Percentiles rank a stretch among this genome's conserved stretches.
Conservation (phyloP, 2,888 invertebrate species). For the Graphium colonna region DNA sequence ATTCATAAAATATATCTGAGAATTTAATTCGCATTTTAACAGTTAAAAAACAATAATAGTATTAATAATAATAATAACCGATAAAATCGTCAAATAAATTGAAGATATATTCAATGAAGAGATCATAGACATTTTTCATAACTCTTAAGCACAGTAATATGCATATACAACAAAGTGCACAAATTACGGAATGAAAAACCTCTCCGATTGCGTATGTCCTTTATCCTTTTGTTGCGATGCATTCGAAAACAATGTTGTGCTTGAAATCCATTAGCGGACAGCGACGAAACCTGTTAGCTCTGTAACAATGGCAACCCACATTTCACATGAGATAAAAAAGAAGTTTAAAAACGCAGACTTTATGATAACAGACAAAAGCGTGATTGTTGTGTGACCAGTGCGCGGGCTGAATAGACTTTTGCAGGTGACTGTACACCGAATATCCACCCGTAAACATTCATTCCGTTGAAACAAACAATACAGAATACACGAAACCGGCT, state of each 20-base stretch:
- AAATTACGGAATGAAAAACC: conserved; percentile 40
- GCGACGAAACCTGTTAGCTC: conserved; percentile 49
- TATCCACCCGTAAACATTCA: conserved; percentile 47
- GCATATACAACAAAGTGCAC: too few relatives aligned
- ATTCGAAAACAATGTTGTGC: conserved; percentile 66
- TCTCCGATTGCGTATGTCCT: conserved; percentile 45
- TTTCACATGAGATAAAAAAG: neutral
- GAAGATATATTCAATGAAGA: too few relatives aligned
- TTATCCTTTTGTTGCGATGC: conserved; percentile 52
- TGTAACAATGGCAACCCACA: conserved; percentile 32
- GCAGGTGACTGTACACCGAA: conserved; percentile 38
- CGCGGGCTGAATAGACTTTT: conserved; percentile 1
- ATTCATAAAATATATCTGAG: too few relatives aligned
- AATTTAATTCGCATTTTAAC: too few relatives aligned
- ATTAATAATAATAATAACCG: too few relatives aligned
- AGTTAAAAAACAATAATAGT: too few relatives aligned
- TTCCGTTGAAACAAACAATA: conserved; percentile 40
- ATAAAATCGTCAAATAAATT: too few relatives aligned
- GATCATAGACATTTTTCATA: too few relatives aligned
- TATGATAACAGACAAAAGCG: neutral
- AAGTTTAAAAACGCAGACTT: neutral
- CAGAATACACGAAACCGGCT: conserved; percentile 37
- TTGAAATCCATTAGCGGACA: conserved; percentile 64
- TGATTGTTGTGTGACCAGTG: neutral
- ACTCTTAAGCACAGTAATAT: too few relatives aligned